These are phyloP conservation scores for Eumaeus atala DNA, from an alignment of 1,140 invertebrate species.

Conservation along the genomic window DNA sequence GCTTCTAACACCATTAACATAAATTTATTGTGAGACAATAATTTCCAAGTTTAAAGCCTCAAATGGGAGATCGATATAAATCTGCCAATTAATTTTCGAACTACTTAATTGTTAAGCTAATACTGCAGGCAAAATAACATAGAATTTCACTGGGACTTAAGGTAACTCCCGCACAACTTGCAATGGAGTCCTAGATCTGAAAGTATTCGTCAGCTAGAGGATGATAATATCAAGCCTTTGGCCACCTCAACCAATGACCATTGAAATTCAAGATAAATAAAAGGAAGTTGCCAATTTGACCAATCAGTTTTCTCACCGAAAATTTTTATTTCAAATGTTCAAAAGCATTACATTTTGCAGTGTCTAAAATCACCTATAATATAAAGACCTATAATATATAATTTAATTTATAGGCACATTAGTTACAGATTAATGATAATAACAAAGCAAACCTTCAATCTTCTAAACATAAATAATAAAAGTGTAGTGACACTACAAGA, in stretches of 20 bases:
- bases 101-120: constrained; percentile 59
- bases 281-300: constrained; percentile 18
- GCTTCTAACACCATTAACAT: constrained; percentile 58
- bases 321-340: constrained; percentile 6
- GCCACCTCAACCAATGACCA: constrained; percentile 38
- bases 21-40: constrained; percentile 48
- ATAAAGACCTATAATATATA: constrained; percentile 65
- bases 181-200: constrained; percentile 47
- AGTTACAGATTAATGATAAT: constrained; percentile 56
- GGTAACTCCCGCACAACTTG: constrained; percentile 32
- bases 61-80: constrained; percentile 52
- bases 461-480: constrained; percentile 60
- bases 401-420: constrained; percentile 73
- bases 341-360: constrained; percentile 41
- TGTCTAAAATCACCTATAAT: constrained; percentile 58
- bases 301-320: background rate
- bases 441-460: constrained; percentile 65
- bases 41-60: constrained; percentile 52
- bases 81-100: constrained; percentile 52
- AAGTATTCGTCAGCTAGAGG: constrained; percentile 41
- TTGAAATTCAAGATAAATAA: constrained; percentile 21
- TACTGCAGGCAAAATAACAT: constrained; percentile 66
- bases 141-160: constrained; percentile 59
- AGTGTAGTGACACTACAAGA: constrained; percentile 40
- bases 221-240: constrained; percentile 52